Evolutionary conservation across 2,888 invertebrate genomes (phyloP).

Genomic region (Drosophila melanosoma): DNA sequence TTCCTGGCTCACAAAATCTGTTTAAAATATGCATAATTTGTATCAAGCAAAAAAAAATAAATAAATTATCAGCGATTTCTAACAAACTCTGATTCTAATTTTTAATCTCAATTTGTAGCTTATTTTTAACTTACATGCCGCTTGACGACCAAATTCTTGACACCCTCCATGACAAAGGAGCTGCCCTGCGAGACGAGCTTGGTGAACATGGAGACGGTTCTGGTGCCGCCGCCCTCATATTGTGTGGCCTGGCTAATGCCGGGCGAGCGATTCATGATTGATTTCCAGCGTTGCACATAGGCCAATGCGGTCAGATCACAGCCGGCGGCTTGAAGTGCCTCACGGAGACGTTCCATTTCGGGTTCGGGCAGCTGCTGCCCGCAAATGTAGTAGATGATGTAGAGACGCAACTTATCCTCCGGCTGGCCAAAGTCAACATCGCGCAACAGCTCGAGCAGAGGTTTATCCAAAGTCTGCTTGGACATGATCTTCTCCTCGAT

Average conservation of each 20-base stretch:
- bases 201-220: slow-evolving; percentile 99
- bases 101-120: too few species aligned
- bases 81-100: too few species aligned
- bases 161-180: slow-evolving; percentile 99
- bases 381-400: slow-evolving; percentile 96
- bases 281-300: slow-evolving; percentile 96
- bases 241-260: slow-evolving; percentile 88
- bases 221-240: slow-evolving; percentile 96
- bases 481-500: slow-evolving; percentile 99
- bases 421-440: slow-evolving; percentile 94
- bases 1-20: too few species aligned
- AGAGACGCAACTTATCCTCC: slow-evolving; percentile 96
- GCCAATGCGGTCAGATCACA: slow-evolving; percentile 94
- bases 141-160: slow-evolving; percentile 99
- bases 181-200: slow-evolving; percentile 98
- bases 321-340: slow-evolving; percentile 91
- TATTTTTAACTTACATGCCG: slow-evolving; percentile 90
- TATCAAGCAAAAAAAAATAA: too few species aligned
- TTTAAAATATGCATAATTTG: slow-evolving; percentile 52
- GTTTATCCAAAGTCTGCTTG: slow-evolving; percentile 92
- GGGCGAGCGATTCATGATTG: slow-evolving; percentile 83
- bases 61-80: too few species aligned
- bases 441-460: slow-evolving; percentile 93
- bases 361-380: slow-evolving; percentile 91
- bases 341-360: slow-evolving; percentile 93